These are phyloP conservation scores for Rhagonycha fulva DNA, from an alignment of 2,888 invertebrate species.

Conservation along the genomic window DNA sequence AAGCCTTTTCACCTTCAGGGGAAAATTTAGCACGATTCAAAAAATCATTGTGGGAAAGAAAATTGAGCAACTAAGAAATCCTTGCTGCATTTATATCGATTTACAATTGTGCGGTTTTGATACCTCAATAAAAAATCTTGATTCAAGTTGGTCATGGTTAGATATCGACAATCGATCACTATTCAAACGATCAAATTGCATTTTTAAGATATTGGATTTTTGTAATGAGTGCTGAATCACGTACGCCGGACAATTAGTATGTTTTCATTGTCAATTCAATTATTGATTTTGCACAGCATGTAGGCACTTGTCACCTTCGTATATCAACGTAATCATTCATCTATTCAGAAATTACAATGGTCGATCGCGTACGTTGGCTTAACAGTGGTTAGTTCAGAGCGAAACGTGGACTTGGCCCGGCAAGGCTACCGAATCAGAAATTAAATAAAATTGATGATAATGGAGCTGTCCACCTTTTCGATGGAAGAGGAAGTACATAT, in stretches of 20 bases:
- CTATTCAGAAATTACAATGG: not conserved
- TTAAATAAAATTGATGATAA: not conserved
- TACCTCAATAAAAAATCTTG: not conserved
- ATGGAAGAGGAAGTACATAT: not conserved
- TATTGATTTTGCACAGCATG: not conserved
- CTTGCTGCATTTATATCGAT: not conserved
- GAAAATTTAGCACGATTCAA: not conserved
- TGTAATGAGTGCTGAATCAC: not conserved
- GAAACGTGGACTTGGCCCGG: not conserved
- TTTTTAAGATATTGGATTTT: not conserved
- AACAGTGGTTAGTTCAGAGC: not conserved
- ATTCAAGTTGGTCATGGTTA: not conserved
- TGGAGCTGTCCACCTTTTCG: not conserved
- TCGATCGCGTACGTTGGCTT: not conserved
- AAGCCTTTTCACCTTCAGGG: not conserved
- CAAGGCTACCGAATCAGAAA: not conserved
- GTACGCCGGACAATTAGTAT: not conserved
- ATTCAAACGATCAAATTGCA: not conserved
- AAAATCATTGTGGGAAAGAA: not conserved
- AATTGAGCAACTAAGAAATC: not conserved
- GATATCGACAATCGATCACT: not conserved
- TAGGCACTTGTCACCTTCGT: not conserved
- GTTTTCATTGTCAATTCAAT: not conserved
- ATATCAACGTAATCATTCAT: not conserved
- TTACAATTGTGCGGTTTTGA: not conserved